Base-by-base conservation (phyloP, 2,113 vertebrate genomes). In the Strix uralensis region DNA sequence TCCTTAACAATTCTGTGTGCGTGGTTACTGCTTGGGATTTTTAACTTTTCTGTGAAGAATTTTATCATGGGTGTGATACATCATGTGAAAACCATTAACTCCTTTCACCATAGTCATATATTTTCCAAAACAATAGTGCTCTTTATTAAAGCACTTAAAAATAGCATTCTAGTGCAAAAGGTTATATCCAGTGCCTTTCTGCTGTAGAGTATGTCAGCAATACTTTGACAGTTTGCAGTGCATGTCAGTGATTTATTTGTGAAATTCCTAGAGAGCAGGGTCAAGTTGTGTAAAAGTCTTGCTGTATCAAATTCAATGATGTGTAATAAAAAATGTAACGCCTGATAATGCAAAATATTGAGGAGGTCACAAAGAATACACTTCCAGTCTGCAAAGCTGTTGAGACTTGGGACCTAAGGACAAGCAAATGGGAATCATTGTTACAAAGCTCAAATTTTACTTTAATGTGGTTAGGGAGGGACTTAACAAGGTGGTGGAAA, bases 191-290 rank as follows among this genome's bases (percentile, higher is more conserved):
- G 2, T 59, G 87, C 81, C 67, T 90, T 94, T 93, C 75, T 90
- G n/a, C 85, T 81, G 85, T 34, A 59, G 44, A 61, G 40, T 26
- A n/a, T 69, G 63, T 81, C 92, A 80, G 82, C 51, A 29, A 21
- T 72, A 93, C 79, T 86, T 29, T 70, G 85, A 83, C 86, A 88
- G 88, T 74, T 65, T 90, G 90, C 90, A 78, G 79, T n/a, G 51
- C 46, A 9, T 19, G 55, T 46, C 71, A 66, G 40, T 81, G 90
- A 95, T 92, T 95, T 90, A 93, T 88, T 59, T 84, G 82, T 44
- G 88, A 75, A 94, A 88, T 96, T 94, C 90, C 92, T 93, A 55
- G 95, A 95, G 59, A 96, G 86, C 71, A 78, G 71, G 69, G 86
- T 22, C 86, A 92, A 86, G 59, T 79, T 70, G 81, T 5, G 2